Percentiles rank a stretch among this genome's conserved stretches.
Evolutionary conservation across 2,888 invertebrate genomes (phyloP).

Genomic region (Timema podura): DNA sequence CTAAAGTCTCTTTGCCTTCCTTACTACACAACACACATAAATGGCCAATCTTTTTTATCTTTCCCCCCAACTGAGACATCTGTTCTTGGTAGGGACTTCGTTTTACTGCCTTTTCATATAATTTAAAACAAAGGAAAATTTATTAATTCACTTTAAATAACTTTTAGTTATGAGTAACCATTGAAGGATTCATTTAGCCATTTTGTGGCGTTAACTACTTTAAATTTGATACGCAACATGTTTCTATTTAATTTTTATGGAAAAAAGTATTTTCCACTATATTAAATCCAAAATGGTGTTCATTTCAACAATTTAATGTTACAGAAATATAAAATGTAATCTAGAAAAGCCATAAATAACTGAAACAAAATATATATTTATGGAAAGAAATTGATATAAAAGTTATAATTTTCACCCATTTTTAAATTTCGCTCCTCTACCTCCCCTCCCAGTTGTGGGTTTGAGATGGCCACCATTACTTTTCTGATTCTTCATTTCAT

Average conservation of each 20-base stretch:
- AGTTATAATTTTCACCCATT: background rate
- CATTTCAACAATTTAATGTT: too few species aligned
- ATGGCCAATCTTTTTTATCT: background rate
- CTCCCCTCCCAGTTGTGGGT: background rate
- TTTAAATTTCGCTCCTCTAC: background rate
- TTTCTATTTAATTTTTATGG: too few species aligned
- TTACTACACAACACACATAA: background rate
- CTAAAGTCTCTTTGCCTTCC: conserved; percentile 1
- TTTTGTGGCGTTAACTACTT: too few species aligned
- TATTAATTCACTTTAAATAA: background rate
- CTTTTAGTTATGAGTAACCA: background rate
- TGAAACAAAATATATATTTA: too few species aligned
- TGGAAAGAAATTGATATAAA: background rate
- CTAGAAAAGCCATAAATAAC: too few species aligned
- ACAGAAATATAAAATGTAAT: too few species aligned
- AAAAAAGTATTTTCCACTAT: too few species aligned
- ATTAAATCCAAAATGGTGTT: too few species aligned
- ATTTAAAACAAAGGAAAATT: background rate
- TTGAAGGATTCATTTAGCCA: too few species aligned
- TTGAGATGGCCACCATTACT: background rate
- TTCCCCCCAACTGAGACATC: background rate
- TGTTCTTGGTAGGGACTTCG: background rate
- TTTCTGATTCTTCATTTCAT: background rate
- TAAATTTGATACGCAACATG: too few species aligned
- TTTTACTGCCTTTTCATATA: background rate